These are phyloP conservation scores for Thomomys bottae DNA, from an alignment of 2,113 vertebrate genomes.

Conservation along the genomic window DNA sequence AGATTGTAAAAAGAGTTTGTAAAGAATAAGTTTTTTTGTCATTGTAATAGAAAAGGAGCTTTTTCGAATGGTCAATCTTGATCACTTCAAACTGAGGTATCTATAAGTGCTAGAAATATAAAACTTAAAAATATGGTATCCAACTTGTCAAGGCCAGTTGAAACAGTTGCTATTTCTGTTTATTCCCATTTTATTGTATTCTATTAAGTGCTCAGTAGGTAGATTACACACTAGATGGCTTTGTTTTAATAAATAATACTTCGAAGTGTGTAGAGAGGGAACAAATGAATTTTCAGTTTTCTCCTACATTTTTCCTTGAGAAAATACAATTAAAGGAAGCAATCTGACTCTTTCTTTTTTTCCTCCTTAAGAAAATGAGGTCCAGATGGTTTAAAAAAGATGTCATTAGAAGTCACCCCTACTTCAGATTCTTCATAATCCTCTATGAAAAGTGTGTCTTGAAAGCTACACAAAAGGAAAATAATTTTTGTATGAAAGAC, in stretches of 20 bases:
- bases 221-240: background rate
- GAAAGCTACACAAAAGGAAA: background rate
- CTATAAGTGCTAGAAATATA: background rate
- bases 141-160: background rate
- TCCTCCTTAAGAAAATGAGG: slow-evolving; percentile 35
- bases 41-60: background rate
- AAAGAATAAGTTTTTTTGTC: background rate
- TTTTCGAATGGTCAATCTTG: slow-evolving; percentile 33
- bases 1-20: background rate
- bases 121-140: background rate
- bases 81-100: slow-evolving; percentile 17
- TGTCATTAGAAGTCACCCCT: background rate
- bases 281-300: background rate
- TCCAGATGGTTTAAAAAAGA: slow-evolving; percentile 25
- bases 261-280: background rate
- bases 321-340: slow-evolving; percentile 33
- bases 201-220: background rate
- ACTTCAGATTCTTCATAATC: slow-evolving; percentile 1
- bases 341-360: background rate
- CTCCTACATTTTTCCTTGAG: background rate
- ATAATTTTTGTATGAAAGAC: slow-evolving; percentile 6
- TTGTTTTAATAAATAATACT: slow-evolving; percentile 9
- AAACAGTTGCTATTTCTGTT: slow-evolving; percentile 20
- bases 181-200: slow-evolving; percentile 40
- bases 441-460: background rate